phyloP scores from a whole-genome alignment of 2,113 vertebrate species.

The Xenus cinereus region DNA sequence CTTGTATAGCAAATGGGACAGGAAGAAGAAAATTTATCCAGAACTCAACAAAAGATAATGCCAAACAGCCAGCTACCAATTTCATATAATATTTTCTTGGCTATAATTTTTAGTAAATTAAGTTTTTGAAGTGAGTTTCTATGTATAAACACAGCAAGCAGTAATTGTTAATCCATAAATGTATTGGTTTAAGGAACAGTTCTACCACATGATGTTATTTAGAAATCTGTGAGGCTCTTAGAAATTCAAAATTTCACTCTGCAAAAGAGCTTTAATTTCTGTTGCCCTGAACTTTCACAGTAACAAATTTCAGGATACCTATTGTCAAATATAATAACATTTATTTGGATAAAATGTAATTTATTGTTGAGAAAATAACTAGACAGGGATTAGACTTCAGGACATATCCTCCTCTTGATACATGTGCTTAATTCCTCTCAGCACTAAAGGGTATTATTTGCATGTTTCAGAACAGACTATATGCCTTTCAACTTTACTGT shows the following conservation, averaged over 20 bases:
- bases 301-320: not conserved
- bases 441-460: slow-evolving; percentile 15
- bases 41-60: not conserved
- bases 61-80: not conserved
- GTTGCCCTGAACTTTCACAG: not conserved
- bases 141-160: not conserved
- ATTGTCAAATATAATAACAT: not conserved
- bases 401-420: not conserved
- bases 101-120: not conserved
- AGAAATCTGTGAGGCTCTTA: not conserved
- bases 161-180: not conserved
- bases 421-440: not conserved
- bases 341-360: not conserved
- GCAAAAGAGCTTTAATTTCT: not conserved
- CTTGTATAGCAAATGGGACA: not conserved
- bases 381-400: not conserved
- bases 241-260: not conserved
- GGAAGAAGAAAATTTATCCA: not conserved
- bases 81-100: not conserved
- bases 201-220: not conserved
- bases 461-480: not conserved
- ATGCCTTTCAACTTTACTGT: not conserved
- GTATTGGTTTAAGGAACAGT: not conserved
- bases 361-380: not conserved
- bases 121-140: not conserved